Evolutionary conservation across 92 coral and sea anemone species (phyloP).

Genomic region (Umimayanthus chanpuru): DNA sequence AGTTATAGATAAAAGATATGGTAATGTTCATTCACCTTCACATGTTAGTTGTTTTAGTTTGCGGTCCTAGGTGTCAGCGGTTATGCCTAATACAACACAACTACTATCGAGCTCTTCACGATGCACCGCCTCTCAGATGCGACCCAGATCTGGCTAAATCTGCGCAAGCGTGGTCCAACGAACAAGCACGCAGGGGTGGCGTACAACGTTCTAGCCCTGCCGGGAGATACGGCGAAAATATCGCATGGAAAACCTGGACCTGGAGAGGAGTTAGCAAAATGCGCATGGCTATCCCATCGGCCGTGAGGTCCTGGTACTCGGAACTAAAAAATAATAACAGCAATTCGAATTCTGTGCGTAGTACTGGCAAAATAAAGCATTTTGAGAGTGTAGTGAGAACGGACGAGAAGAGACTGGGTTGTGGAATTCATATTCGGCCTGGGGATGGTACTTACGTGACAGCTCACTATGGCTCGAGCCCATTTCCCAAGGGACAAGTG

Average conservation of each 20-base stretch:
- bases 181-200: no score
- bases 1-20: no score
- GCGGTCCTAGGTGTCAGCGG: constrained; percentile 80
- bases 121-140: no score
- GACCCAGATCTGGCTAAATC: no score
- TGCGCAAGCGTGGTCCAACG: no score
- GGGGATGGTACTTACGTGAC: constrained; percentile 64
- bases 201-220: no score
- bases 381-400: constrained; percentile 51
- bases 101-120: constrained; percentile 3
- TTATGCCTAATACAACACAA: constrained; percentile 77
- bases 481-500: not conserved
- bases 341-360: not conserved
- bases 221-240: no score
- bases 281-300: no score
- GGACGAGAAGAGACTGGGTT: constrained; percentile 55
- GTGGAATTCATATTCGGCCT: constrained; percentile 56
- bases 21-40: no score
- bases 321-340: constrained; percentile 39
- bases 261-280: no score
- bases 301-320: no score
- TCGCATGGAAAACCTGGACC: no score
- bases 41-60: constrained; percentile 34
- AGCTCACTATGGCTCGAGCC: constrained; percentile 53
- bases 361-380: constrained; percentile 34